A percentile compares a stretch with the other conserved stretches of the same genome.
phyloP scores from a whole-genome alignment of 1,140 invertebrate genomes.

The Hypsibius dujardini region DNA sequence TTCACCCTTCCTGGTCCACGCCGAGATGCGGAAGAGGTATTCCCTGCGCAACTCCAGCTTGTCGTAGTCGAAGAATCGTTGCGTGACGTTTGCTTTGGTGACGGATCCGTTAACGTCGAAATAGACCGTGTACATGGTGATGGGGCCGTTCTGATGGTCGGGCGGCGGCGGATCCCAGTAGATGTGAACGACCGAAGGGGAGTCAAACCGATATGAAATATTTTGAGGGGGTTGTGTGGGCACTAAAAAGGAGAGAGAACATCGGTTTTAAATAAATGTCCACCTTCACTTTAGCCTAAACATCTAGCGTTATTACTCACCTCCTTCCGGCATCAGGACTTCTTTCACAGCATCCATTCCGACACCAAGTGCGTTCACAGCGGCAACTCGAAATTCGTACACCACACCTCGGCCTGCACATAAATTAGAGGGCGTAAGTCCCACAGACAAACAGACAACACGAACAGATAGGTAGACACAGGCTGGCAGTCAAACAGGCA shows the following conservation, averaged over 20 bases:
- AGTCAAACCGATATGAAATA: conserved; percentile 53
- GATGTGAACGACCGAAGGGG: conserved; percentile 71
- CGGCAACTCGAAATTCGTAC: conserved; percentile 83
- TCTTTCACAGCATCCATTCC: conserved; percentile 76
- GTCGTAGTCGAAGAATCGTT: conserved; percentile 37
- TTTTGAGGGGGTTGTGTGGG: conserved; percentile 35
- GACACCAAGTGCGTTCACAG: conserved; percentile 71
- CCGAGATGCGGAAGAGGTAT: conserved; percentile 6
- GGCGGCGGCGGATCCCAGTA: conserved; percentile 73
- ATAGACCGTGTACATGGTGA: conserved; percentile 74
- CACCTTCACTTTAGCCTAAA: no score
- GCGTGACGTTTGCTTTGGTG: conserved; percentile 58
- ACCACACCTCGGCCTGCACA: conserved; percentile 61
- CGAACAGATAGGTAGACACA: no score
- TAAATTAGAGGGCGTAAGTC: not conserved
- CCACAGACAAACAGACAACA: no score
- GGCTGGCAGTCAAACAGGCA: no score
- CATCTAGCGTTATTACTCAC: conserved; percentile 25
- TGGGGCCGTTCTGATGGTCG: conserved; percentile 75
- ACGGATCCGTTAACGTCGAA: conserved; percentile 71
- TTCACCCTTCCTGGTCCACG: conserved; percentile 15
- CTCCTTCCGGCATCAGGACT: conserved; percentile 73
- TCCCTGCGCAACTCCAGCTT: conserved; percentile 13
- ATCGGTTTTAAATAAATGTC: conserved; percentile 12
- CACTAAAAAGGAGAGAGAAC: conserved; percentile 21